Percentiles rank a stretch among this genome's conserved stretches.
phyloP scores from a whole-genome alignment of 2,888 invertebrate species.

The Agriopis marginaria region DNA sequence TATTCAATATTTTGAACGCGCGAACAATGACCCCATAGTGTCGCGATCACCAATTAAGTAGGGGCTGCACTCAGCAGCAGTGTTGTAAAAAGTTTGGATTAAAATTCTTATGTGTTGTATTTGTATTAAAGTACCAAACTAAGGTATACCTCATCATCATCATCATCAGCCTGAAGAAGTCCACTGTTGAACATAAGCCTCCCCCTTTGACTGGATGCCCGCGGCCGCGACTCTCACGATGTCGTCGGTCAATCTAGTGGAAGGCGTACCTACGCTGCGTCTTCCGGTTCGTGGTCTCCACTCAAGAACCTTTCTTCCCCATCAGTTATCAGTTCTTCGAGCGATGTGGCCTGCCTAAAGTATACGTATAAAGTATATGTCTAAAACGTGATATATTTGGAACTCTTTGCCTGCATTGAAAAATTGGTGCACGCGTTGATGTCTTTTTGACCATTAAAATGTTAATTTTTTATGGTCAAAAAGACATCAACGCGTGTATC shows the following conservation, averaged over 20 bases:
- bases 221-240: too few relatives aligned
- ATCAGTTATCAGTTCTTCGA: too few relatives aligned
- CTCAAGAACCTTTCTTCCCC: too few relatives aligned
- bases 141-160: neutral
- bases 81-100: neutral
- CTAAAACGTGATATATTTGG: too few relatives aligned
- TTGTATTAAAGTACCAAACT: neutral
- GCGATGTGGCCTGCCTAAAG: too few relatives aligned
- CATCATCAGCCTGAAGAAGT: neutral
- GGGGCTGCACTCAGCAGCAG: slow-evolving; percentile 27
- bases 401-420: neutral
- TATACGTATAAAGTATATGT: too few relatives aligned
- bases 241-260: too few relatives aligned
- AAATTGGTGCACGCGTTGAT: slow-evolving; percentile 3
- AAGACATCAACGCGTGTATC: slow-evolving; percentile 26
- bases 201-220: too few relatives aligned
- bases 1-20: slow-evolving; percentile 77
- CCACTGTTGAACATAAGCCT: too few relatives aligned
- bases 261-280: too few relatives aligned
- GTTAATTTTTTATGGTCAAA: slow-evolving; percentile 7
- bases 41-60: slow-evolving; percentile 53
- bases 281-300: too few relatives aligned
- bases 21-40: slow-evolving; percentile 61
- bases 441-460: slow-evolving; percentile 1
- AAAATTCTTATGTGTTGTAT: neutral